Percentiles rank a stretch among this genome's conserved stretches.
Evolutionary conservation across 2,888 invertebrate species (phyloP).

Genomic region (Hecatera dysodea): DNA sequence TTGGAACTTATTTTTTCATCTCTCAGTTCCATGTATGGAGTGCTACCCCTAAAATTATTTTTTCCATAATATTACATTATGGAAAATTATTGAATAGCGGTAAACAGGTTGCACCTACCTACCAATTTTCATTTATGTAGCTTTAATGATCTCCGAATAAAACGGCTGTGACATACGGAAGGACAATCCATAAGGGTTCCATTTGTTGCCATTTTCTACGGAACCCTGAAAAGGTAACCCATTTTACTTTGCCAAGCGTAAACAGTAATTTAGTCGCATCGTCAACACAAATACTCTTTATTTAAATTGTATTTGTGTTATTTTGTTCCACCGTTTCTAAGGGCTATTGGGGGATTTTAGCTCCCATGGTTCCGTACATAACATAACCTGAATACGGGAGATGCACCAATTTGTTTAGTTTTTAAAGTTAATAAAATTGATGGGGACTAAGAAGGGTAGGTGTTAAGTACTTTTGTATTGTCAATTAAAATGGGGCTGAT

Average conservation of each 20-base stretch:
- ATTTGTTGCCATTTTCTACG: too few species aligned
- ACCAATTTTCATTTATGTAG: too few species aligned
- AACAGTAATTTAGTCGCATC: conserved; percentile 78
- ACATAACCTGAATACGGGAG: conserved; percentile 15
- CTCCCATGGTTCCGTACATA: conserved; percentile 60
- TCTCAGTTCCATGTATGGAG: too few species aligned
- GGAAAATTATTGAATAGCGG: too few species aligned
- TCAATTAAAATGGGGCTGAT: conserved; percentile 20
- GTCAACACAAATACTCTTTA: conserved; percentile 79
- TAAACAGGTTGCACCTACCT: too few species aligned
- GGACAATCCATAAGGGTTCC: too few species aligned
- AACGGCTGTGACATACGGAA: too few species aligned
- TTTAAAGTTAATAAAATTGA: conserved; percentile 26
- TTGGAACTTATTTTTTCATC: too few species aligned
- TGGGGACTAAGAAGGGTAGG: conserved; percentile 18
- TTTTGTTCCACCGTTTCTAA: conserved; percentile 62
- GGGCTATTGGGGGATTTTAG: conserved; percentile 66
- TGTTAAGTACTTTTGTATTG: conserved; percentile 38
- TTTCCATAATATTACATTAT: too few species aligned
- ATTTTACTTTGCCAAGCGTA: conserved; percentile 66
- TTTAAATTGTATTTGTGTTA: conserved; percentile 82
- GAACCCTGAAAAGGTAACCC: too few species aligned
- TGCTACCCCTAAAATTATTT: too few species aligned
- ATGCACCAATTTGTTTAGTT: conserved; percentile 26
- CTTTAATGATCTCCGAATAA: too few species aligned